Evolutionary conservation across 1,140 invertebrate species (phyloP).

Genomic region (Aleiodes sp.): DNA sequence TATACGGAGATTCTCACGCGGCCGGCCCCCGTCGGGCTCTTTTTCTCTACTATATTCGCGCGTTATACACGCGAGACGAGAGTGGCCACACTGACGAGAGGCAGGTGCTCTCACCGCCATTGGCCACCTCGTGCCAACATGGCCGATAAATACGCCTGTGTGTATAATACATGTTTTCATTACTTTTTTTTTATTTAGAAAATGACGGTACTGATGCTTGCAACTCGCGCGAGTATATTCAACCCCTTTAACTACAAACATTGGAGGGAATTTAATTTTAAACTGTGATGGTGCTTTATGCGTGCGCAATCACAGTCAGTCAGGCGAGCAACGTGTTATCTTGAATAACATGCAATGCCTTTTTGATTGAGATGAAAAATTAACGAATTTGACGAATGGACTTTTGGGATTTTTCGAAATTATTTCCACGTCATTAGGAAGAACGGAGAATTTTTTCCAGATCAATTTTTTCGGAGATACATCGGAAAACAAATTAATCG

Average conservation of each 20-base stretch:
- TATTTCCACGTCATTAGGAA: too few relatives aligned
- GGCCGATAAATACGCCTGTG: constrained; percentile 56
- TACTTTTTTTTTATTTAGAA: not conserved
- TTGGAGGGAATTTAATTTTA: not conserved
- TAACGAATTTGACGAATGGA: too few relatives aligned
- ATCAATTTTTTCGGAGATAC: too few relatives aligned
- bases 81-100: constrained; percentile 50
- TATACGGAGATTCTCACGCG: not conserved
- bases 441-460: too few relatives aligned
- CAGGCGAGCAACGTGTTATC: not conserved
- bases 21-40: not conserved
- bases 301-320: not conserved
- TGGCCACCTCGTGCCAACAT: constrained; percentile 64
- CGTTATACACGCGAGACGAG: constrained; percentile 52
- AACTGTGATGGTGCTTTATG: not conserved
- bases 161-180: not conserved
- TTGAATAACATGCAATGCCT: constrained; percentile 13
- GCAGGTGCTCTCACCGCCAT: constrained; percentile 65
- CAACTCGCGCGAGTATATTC: not conserved
- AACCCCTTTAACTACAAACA: not conserved
- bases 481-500: too few relatives aligned
- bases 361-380: too few relatives aligned
- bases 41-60: not conserved
- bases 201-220: not conserved
- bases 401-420: too few relatives aligned